Percentiles rank a stretch among this genome's conserved stretches.
Evolutionary conservation across 2,797 vertebrate species (phyloP).

Genomic region (Synaphobranchus kaupii): DNA sequence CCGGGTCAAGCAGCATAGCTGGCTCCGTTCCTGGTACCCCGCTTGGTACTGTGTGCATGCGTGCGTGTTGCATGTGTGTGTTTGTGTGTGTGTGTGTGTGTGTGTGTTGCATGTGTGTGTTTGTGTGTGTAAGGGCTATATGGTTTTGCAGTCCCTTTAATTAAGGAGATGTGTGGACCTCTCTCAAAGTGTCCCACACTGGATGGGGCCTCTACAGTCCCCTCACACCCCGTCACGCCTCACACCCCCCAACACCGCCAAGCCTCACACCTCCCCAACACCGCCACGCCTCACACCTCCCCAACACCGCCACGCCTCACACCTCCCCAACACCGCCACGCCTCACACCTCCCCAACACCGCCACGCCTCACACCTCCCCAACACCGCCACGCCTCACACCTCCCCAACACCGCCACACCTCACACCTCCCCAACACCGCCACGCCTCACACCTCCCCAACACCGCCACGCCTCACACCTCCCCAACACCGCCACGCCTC

Average conservation of each 20-base stretch:
- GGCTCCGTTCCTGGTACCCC: neutral
- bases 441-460: neutral
- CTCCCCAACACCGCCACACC: neutral
- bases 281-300: neutral
- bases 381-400: neutral
- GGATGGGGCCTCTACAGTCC: neutral
- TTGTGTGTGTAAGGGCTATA: neutral
- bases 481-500: neutral
- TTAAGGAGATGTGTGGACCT: neutral
- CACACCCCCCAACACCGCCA: neutral
- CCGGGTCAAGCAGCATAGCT: no score
- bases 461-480: neutral
- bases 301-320: neutral
- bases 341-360: neutral
- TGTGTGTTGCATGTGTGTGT: neutral
- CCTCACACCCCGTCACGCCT: neutral
- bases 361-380: neutral
- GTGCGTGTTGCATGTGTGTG: no score
- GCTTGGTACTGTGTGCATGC: neutral
- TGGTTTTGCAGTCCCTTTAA: neutral
- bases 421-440: neutral
- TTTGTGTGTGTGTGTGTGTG: no score
- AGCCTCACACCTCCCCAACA: neutral
- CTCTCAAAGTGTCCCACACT: neutral
- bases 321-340: neutral